Evolutionary conservation across 2,113 vertebrate genomes (phyloP).

Genomic region (Psophia crepitans): DNA sequence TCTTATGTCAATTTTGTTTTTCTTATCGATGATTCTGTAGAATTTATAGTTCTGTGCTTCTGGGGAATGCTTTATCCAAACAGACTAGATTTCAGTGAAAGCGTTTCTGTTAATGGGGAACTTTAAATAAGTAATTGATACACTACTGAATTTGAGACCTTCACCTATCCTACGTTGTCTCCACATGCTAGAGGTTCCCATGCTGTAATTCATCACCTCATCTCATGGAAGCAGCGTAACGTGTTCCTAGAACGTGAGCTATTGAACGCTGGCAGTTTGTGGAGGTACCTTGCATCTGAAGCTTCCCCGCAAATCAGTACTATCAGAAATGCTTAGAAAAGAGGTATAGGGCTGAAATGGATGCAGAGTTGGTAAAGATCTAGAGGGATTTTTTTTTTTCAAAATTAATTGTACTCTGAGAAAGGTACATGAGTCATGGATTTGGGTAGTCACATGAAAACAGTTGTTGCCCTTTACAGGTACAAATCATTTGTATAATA

Average conservation of each 20-base stretch:
- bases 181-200: rapidly evolving
- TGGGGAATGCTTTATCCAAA: neutral
- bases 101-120: neutral
- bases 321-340: neutral
- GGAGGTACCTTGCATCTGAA: neutral
- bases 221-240: neutral
- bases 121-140: neutral
- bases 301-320: neutral
- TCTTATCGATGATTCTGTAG: neutral
- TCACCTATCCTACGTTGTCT: neutral
- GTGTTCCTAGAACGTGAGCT: neutral
- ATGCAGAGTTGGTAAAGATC: neutral
- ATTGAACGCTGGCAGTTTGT: neutral
- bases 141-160: neutral
- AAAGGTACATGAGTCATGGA: neutral
- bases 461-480: neutral
- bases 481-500: neutral
- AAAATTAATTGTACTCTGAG: neutral
- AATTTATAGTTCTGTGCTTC: neutral
- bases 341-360: neutral
- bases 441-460: neutral
- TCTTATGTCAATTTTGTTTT: neutral
- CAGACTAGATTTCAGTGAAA: neutral
- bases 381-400: neutral
- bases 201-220: neutral